Conservation (phyloP, 2,113 vertebrate species). For the Petrocephalus zakoni region DNA sequence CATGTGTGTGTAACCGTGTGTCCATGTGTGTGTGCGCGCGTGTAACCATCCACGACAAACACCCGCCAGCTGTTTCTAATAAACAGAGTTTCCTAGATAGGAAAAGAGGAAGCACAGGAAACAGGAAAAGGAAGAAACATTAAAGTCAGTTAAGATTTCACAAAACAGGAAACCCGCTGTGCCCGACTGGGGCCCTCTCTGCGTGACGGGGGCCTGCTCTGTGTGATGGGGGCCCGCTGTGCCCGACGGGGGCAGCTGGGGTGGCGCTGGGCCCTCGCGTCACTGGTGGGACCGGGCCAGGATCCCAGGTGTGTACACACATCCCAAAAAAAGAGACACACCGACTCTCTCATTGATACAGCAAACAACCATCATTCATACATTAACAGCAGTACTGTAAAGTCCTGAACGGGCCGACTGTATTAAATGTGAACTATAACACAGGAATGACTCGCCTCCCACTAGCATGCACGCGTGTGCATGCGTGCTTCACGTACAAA, state of each 20-base stretch:
- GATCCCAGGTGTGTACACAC: neutral
- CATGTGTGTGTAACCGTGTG: too few species aligned
- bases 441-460: neutral
- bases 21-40: too few species aligned
- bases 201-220: neutral
- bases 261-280: neutral
- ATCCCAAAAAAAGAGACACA: neutral
- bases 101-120: neutral
- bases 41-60: too few species aligned
- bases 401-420: neutral
- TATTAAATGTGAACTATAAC: neutral
- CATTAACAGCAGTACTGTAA: neutral
- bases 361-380: neutral
- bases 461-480: neutral
- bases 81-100: neutral
- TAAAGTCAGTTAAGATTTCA: neutral
- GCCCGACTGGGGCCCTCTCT: too few species aligned
- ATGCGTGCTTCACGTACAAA: neutral
- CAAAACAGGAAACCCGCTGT: neutral
- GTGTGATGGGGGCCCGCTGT: neutral
- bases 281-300: neutral
- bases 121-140: neutral
- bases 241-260: neutral
- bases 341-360: neutral
- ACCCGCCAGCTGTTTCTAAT: neutral